Evolutionary conservation across 2,888 invertebrate species (phyloP).

Genomic region (Campopleginae sp.): DNA sequence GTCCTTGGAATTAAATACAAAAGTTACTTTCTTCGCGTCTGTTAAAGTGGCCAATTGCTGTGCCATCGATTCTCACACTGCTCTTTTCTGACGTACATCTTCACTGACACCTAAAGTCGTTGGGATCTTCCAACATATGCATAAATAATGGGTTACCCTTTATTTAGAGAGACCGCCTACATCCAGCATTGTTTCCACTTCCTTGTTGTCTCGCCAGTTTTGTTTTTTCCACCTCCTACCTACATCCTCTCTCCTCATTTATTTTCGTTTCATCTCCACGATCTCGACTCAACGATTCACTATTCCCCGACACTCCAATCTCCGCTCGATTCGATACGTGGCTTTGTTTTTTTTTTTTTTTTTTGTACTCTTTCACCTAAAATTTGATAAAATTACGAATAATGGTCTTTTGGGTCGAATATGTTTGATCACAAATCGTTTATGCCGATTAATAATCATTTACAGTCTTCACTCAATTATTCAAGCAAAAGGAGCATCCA

Average conservation of each 20-base stretch:
- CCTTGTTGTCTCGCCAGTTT: slow-evolving; percentile 59
- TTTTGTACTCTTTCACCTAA: too few species aligned
- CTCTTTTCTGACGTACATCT: background rate
- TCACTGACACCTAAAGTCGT: slow-evolving; percentile 32
- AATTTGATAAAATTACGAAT: too few species aligned
- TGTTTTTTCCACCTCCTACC: slow-evolving; percentile 29
- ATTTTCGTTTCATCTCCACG: background rate
- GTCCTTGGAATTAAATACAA: background rate
- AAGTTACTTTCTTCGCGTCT: background rate
- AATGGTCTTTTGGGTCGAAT: too few species aligned
- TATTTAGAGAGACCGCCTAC: slow-evolving; percentile 70
- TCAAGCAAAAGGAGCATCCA: too few species aligned
- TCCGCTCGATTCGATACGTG: background rate
- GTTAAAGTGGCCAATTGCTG: background rate
- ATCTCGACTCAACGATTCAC: background rate
- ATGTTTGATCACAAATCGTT: too few species aligned
- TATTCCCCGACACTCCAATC: background rate
- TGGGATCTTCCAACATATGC: slow-evolving; percentile 65
- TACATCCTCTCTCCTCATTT: slow-evolving; percentile 10
- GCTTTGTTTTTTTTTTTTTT: background rate
- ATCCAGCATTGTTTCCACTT: slow-evolving; percentile 68
- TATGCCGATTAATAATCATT: too few species aligned
- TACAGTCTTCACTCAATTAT: too few species aligned
- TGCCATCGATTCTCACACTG: background rate
- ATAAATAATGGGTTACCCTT: slow-evolving; percentile 67